Evolutionary conservation across 2,888 invertebrate species (phyloP), one percentile per base, ranked within the genome.

Genomic region (Leptopilina syphax): DNA sequence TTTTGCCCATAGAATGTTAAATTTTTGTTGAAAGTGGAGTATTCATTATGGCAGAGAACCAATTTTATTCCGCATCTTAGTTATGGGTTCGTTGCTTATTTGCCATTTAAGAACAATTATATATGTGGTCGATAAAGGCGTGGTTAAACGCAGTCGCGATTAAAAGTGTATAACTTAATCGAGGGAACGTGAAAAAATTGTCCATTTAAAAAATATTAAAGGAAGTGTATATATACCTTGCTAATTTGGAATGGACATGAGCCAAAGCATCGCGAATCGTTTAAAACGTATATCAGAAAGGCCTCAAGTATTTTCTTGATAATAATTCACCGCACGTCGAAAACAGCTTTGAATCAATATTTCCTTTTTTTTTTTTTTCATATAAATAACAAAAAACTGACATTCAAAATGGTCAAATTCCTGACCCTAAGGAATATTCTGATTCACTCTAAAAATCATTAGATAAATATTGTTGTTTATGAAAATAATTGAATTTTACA

Each of bases 71-170:
- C 34, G 12, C 18, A 60, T 27, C 54, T 70, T 70, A 54, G 70
- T 70, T 70, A 70, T 8, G 10, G 50, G 70, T 70, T 70, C 8
- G 54, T 12, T 24, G 70, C 70, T 70, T 70, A 70, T 70, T 70
- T 70, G 70, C 70, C 54, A 13, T 70, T 70, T 70, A 70, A 4
- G 34, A 73, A 57, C 54, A 73, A 73, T 73, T 54, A 70, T 70
- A 44, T 73, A 73, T 73, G 54, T 70, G 54, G 70, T 54, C 54
- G 12, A 70, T 70, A n/a, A 70, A 54, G 70, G 54, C 27, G 70
- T 57, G 54, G 50, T 50, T 73, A 54, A 12, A n/a, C 54, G 54
- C 13, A 54, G 73, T 13, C 54, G 8, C 50, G 54, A 27, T 27
- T 27, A 70, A 54, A 70, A 54, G 54, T 57, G 54, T 70, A 18